Evolutionary conservation across 1,140 invertebrate species (phyloP).

Genomic region (Microvelia longipes): DNA sequence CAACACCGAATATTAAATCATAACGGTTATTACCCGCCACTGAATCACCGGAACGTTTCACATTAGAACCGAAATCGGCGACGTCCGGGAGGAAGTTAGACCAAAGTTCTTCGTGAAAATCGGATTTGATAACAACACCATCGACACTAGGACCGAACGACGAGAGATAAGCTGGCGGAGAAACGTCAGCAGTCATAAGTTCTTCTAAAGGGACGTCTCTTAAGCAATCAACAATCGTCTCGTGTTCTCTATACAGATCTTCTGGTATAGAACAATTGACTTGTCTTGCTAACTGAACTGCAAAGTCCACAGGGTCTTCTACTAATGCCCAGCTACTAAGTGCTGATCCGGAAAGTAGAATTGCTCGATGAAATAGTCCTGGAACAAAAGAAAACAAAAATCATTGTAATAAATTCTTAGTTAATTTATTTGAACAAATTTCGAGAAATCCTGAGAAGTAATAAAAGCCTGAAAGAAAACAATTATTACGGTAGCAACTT

Average conservation of each 20-base stretch:
- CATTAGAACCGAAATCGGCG: slow-evolving; percentile 25
- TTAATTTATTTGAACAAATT: too few relatives aligned
- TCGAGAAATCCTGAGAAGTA: too few relatives aligned
- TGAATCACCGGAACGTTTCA: slow-evolving; percentile 32
- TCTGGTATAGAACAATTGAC: slow-evolving; percentile 74
- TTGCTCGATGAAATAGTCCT: slow-evolving; percentile 68
- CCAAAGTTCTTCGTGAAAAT: slow-evolving; percentile 56
- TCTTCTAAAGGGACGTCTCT: slow-evolving; percentile 59
- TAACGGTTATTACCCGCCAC: slow-evolving; percentile 43
- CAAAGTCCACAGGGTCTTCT: slow-evolving; percentile 72
- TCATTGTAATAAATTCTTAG: too few relatives aligned
- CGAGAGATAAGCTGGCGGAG: slow-evolving; percentile 64
- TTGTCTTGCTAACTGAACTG: slow-evolving; percentile 62
- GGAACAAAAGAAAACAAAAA: slow-evolving; percentile 25
- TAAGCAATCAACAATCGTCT: slow-evolving; percentile 63
- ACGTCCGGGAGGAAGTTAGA: slow-evolving; percentile 23
- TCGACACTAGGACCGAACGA: slow-evolving; percentile 75
- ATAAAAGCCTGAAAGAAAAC: too few relatives aligned
- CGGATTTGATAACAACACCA: slow-evolving; percentile 66
- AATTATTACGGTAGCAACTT: too few relatives aligned
- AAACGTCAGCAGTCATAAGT: slow-evolving; percentile 59
- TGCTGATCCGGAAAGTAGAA: slow-evolving; percentile 79
- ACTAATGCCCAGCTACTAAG: slow-evolving; percentile 86
- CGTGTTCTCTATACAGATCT: slow-evolving; percentile 52
- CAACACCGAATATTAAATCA: slow-evolving; percentile 68